These are phyloP conservation scores for Mamestra configurata DNA, from an alignment of 1,140 invertebrate species.

Conservation along the genomic window DNA sequence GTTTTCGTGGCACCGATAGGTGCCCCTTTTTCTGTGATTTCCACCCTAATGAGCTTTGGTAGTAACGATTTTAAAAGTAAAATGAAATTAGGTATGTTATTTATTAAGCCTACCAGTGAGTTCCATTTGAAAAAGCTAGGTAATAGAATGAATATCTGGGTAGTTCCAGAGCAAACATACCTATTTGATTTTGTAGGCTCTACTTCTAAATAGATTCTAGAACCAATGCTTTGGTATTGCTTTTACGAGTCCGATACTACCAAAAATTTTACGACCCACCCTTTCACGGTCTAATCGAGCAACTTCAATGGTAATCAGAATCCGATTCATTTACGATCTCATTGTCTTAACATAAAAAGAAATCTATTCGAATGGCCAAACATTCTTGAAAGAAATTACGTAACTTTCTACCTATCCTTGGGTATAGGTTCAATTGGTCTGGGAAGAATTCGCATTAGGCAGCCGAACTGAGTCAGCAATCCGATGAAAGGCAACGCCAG, in stretches of 20 bases:
- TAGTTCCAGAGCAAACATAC: background rate
- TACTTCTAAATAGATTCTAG: background rate
- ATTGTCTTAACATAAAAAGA: constrained; percentile 34
- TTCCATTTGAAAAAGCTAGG: too few species aligned
- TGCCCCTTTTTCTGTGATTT: background rate
- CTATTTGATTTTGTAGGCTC: background rate
- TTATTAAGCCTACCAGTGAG: too few species aligned
- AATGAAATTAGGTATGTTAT: too few species aligned
- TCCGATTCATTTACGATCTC: constrained; percentile 33
- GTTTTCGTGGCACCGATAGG: background rate
- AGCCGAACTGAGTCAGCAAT: background rate
- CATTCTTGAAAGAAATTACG: background rate
- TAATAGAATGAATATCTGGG: too few species aligned
- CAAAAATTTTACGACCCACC: constrained; percentile 19
- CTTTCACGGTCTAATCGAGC: constrained; percentile 14
- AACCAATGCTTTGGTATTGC: background rate
- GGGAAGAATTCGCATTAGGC: background rate
- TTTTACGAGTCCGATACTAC: constrained; percentile 31
- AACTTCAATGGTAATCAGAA: constrained; percentile 32
- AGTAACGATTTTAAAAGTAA: too few species aligned
- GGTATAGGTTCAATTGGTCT: background rate
- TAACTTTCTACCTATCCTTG: background rate
- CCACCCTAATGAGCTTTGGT: background rate
- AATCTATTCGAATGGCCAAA: background rate
- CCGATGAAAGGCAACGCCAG: background rate